phyloP scores from a whole-genome alignment of 2,888 invertebrate species.

The Pycnomerus fuliginosus region DNA sequence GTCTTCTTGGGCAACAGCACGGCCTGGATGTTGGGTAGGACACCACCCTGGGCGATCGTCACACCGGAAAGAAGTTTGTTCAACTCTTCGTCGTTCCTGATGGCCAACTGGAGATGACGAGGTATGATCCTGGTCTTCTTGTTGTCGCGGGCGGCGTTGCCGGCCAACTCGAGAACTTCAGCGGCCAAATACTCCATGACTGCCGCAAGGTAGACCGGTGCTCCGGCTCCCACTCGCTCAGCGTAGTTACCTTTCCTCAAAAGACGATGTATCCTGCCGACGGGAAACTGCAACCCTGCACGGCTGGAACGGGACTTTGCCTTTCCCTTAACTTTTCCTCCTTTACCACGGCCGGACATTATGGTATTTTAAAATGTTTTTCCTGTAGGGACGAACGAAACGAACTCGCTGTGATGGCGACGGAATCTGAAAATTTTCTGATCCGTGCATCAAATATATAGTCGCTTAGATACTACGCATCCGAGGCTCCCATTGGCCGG shows the following conservation, averaged over 20 bases:
- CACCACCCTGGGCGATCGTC: slow-evolving; percentile 83
- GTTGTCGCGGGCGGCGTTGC: slow-evolving; percentile 68
- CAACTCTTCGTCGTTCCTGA: slow-evolving; percentile 80
- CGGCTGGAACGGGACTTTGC: slow-evolving; percentile 57
- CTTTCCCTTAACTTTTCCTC: slow-evolving; percentile 52
- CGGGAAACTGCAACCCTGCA: slow-evolving; percentile 62
- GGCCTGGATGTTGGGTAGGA: slow-evolving; percentile 77
- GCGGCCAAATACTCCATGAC: slow-evolving; percentile 69
- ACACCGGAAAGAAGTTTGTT: slow-evolving; percentile 75
- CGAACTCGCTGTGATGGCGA: no score
- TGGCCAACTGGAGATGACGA: slow-evolving; percentile 75
- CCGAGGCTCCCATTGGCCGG: no score
- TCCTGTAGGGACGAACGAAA: no score
- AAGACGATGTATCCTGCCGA: slow-evolving; percentile 62
- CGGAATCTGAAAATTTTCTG: no score
- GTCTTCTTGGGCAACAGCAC: slow-evolving; percentile 75
- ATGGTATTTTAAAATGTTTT: no score
- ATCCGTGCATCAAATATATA: no score
- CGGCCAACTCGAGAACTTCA: slow-evolving; percentile 68
- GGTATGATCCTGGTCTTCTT: slow-evolving; percentile 74
- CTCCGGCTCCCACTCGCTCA: slow-evolving; percentile 59
- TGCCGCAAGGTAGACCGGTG: slow-evolving; percentile 59
- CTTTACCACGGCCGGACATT: slow-evolving; percentile 53
- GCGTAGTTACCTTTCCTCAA: slow-evolving; percentile 65
- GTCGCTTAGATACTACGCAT: no score